A percentile compares a stretch with the other conserved stretches of the same genome.
Evolutionary conservation across 2,113 vertebrate genomes (phyloP).

Genomic region (Carassius gibelio): DNA sequence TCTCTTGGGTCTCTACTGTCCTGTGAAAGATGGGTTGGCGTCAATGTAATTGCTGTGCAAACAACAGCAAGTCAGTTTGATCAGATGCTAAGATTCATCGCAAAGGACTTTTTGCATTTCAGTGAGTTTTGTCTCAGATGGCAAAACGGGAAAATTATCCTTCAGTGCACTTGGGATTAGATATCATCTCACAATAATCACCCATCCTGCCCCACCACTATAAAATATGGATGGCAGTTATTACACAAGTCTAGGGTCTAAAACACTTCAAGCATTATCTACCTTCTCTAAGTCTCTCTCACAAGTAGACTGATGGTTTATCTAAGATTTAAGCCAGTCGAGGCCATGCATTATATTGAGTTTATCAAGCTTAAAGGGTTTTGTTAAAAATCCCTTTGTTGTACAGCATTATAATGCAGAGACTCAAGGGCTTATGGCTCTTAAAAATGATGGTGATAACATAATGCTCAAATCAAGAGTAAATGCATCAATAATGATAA

Average conservation of each 20-base stretch:
- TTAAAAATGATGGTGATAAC: neutral
- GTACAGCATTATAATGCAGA: neutral
- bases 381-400: neutral
- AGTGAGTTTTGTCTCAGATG: neutral
- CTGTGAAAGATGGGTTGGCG: neutral
- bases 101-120: neutral
- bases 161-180: neutral
- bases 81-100: neutral
- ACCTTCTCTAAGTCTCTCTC: neutral
- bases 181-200: neutral
- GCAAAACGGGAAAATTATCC: neutral
- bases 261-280: neutral
- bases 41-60: neutral
- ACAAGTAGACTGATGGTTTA: neutral
- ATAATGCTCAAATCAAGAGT: neutral
- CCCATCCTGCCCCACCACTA: neutral
- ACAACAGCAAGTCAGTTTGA: neutral
- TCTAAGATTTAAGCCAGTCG: neutral
- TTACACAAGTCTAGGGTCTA: neutral
- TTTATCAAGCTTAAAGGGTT: neutral
- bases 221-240: neutral
- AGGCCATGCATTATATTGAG: slow-evolving; percentile 3
- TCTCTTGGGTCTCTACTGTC: neutral
- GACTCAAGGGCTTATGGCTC: neutral
- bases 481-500: neutral